These are phyloP conservation scores for Seira sanloemensis DNA, from an alignment of 2,888 invertebrate genomes.

Conservation along the genomic window DNA sequence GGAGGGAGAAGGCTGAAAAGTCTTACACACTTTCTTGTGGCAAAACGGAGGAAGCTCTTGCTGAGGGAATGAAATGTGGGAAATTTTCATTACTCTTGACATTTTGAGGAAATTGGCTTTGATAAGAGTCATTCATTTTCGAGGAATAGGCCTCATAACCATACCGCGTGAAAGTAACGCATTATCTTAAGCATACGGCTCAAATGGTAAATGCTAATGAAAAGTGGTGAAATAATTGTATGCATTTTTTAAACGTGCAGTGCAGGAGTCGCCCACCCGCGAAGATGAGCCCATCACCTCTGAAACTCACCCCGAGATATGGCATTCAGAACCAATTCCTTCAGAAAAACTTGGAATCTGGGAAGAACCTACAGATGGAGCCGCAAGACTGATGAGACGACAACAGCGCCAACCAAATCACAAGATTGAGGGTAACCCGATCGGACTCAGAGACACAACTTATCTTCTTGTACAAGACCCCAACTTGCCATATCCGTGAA, in stretches of 20 bases:
- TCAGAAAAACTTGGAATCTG: constrained; percentile 67
- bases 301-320: constrained; percentile 52
- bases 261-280: constrained; percentile 20
- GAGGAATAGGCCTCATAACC: neutral
- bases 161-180: too few species aligned
- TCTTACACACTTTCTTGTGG: neutral
- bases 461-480: constrained; percentile 32
- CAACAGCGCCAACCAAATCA: neutral
- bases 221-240: too few species aligned
- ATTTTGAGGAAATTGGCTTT: neutral
- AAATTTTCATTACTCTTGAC: constrained; percentile 1
- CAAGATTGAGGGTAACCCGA: constrained; percentile 42
- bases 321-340: constrained; percentile 68
- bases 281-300: constrained; percentile 14
- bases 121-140: neutral
- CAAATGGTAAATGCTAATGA: too few species aligned
- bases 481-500: constrained; percentile 38
- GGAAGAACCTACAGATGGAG: constrained; percentile 53
- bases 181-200: too few species aligned
- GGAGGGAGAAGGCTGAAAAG: neutral
- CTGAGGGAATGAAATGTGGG: neutral
- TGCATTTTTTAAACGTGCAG: constrained; percentile 21
- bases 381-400: constrained; percentile 45
- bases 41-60: too few species aligned
- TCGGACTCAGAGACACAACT: constrained; percentile 40